Conservation (phyloP, 2,797 vertebrate genomes). For the Capromys pilorides region DNA sequence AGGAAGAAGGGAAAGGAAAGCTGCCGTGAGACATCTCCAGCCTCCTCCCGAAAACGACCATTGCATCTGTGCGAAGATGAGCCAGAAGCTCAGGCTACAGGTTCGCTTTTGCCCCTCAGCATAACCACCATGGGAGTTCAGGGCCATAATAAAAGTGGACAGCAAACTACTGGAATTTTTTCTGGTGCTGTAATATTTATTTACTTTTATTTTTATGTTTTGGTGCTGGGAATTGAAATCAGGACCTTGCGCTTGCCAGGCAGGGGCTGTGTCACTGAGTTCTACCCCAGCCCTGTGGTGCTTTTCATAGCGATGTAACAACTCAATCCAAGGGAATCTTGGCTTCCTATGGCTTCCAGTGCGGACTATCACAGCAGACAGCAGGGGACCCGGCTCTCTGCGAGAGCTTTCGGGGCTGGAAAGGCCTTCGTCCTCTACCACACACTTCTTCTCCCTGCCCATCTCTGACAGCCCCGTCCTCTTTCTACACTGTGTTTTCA, state of each 20-base stretch:
- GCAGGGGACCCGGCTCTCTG: not conserved
- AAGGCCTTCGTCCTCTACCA: not conserved
- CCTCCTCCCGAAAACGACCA: not conserved
- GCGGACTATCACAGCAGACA: fast-evolving
- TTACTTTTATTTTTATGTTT: too few relatives aligned
- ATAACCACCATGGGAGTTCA: not conserved
- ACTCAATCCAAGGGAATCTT: not conserved
- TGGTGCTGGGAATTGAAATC: too few relatives aligned
- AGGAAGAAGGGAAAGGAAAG: not conserved
- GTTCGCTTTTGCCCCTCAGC: not conserved
- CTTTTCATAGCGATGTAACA: not conserved
- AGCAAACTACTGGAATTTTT: too few relatives aligned
- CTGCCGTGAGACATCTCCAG: not conserved
- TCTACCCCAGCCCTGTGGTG: not conserved
- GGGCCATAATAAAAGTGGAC: not conserved
- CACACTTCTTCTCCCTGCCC: not conserved
- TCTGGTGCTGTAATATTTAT: not conserved
- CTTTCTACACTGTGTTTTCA: not conserved
- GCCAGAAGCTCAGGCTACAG: not conserved
- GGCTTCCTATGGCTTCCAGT: not conserved
- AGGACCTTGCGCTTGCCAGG: too few relatives aligned
- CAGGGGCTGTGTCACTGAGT: too few relatives aligned
- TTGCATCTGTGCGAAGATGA: not conserved
- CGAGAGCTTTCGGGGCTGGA: not conserved
- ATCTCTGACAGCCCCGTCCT: too few relatives aligned